Base-by-base conservation (phyloP, 2,797 vertebrate species). In the Melopsittacus undulatus region DNA sequence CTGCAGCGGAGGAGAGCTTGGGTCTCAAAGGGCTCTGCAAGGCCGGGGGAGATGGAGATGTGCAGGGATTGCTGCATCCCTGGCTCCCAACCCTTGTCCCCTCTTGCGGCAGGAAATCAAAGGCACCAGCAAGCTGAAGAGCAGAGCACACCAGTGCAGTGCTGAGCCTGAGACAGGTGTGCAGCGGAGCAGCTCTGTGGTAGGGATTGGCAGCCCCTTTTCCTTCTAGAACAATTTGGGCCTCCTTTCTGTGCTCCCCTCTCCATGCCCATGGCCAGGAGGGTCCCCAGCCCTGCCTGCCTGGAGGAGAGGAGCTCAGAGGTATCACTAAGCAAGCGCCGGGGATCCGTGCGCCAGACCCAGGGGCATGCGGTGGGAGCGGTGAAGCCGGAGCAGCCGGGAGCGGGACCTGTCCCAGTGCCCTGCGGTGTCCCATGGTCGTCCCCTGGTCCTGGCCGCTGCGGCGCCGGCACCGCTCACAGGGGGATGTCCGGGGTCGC, bases 401-500 rank as follows among this genome's bases (percentile, higher is more conserved):
- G 70, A n/a, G 68, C 13, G 3, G 66, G 54, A 52, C 2, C 82
- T 3, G 38, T n/a, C 46, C n/a, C 85, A 7, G 10, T 4, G 1
- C 45, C 63, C 42, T 5, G 2, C 23, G 1, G 24, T 4, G 13
- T 36, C 67, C 67, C 32, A 27, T 1, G 83, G 32, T n/a, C 45
- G 76, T 46, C 89, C 13, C 83, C 79, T 10, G 23, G 4, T 26
- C 10, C 84, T 2, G 90, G 45, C 30, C 22, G 93, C 73, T 29
- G 94, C 72, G 13, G 80, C 54, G 67, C 15, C 79, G 49, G 51
- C 24, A 29, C 51, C 29, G 48, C 72, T 98, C 97, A 99, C 95
- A 99, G 98, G 6, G 98, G 97, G 87, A 99, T 98, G 97, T 99
- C 99, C 3, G 98, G 97, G 22, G 98, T 99, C 52, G 98, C 98